Base-by-base conservation (phyloP, 1,140 invertebrate species). In the Drosophila lini region DNA sequence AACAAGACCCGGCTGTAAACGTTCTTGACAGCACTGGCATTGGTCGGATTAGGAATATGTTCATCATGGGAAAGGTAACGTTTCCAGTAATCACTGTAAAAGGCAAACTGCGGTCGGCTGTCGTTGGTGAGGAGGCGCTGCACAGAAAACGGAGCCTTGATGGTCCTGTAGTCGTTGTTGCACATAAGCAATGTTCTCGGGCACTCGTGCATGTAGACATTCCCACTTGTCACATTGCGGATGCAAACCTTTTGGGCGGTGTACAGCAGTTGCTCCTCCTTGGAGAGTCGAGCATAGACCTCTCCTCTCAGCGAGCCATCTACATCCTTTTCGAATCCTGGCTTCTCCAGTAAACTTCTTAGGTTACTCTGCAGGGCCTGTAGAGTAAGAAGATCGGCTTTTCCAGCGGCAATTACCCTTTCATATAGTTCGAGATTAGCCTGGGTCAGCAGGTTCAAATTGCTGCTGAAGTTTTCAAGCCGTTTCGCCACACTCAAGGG, bases 201-300 rank as follows among this genome's bases (percentile, higher is more conserved):
- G 15, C 89, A 91, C 55, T 91, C 89, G 53, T 84, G 80, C 28
- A 91, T 50, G 31, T 91, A 91, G 40, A 47, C 52, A 52, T 73
- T 69, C 8, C 9, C 38, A 7, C 69, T 11, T 1, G 78, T 91
- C 1, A 52, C 36, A 38, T 91, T 91, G 8, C 68, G 78, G 16
- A 91, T 56, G 45, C 89, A 91, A n/a, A 91, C 47, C 32, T 84
- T 80, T 9, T 50, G 75, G 3, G 78, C 81, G 5, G 69, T 83
- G 44, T 68, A 89, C 8, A 89, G 55, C 1, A 78, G 41, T 6
- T 62, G 69, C 31, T 84, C 80, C 40, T 78, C 78, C 1, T 32
- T 10, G 0, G 84, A 53, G 40, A 89, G 45, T 11, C 78, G 65
- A 1, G 41, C 56, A 8, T 81, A 81, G 0, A 89, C 32, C 25